These are phyloP conservation scores for Serranus cabrilla DNA, from an alignment of 2,797 vertebrate genomes.

Conservation along the genomic window DNA sequence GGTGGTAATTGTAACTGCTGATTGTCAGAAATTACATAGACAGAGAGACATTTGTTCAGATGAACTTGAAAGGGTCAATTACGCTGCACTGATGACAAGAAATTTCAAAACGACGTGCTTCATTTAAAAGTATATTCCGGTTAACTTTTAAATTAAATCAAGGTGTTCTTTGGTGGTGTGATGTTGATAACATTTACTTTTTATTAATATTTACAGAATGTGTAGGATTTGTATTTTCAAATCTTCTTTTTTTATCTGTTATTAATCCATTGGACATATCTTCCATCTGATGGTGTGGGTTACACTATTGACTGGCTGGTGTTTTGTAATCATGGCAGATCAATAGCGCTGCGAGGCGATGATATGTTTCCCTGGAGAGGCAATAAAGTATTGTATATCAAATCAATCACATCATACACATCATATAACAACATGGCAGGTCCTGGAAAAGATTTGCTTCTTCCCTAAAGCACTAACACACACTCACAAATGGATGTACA, in stretches of 20 bases:
- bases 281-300: constrained; percentile 16
- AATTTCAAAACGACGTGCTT: no score
- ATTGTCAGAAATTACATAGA: neutral
- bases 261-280: constrained; percentile 8
- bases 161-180: neutral
- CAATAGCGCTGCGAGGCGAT: constrained; percentile 19
- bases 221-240: neutral
- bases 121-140: neutral
- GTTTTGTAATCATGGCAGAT: constrained; percentile 37
- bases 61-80: neutral
- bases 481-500: neutral
- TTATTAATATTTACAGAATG: neutral
- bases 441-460: neutral
- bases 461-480: neutral
- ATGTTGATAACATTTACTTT: neutral
- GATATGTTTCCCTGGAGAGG: constrained; percentile 8
- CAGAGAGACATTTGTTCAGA: neutral
- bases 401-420: constrained; percentile 23
- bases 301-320: constrained; percentile 19
- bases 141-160: neutral
- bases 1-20: neutral
- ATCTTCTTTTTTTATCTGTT: neutral
- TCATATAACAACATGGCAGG: neutral
- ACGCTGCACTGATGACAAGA: neutral
- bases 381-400: constrained; percentile 13